phyloP scores from a whole-genome alignment of 2,888 invertebrate genomes.

The Alviniconcha strummeri region DNA sequence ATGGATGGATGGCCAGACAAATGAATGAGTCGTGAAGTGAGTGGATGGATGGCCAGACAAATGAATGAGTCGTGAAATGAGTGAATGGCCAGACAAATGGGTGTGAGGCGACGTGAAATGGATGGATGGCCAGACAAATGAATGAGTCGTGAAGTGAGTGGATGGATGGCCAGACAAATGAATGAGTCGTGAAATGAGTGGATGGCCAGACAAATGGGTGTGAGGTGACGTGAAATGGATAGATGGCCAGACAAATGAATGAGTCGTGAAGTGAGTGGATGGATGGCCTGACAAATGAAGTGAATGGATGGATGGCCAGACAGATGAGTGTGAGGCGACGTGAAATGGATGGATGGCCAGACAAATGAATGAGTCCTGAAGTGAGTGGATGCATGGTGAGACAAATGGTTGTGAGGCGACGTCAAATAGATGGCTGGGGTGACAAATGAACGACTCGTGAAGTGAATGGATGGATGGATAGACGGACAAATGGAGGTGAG shows the following conservation, averaged over 20 bases:
- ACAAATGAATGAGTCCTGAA: no score
- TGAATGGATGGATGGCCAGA: background rate
- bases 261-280: background rate
- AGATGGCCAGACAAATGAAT: no score
- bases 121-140: background rate
- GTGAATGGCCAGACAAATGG: background rate
- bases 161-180: background rate
- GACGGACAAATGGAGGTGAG: no score
- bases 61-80: conserved; percentile 1
- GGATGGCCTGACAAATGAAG: background rate
- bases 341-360: no score
- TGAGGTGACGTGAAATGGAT: background rate
- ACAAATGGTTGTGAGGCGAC: background rate
- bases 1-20: background rate
- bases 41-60: background rate
- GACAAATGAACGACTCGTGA: no score
- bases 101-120: no score
- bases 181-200: background rate
- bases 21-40: background rate
- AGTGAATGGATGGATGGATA: no score
- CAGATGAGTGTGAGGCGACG: background rate
- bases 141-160: background rate
- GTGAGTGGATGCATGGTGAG: background rate
- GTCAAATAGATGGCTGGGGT: no score
- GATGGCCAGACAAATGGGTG: background rate